Percentiles rank a stretch among this genome's conserved stretches.
Evolutionary conservation across 2,888 invertebrate species (phyloP).

Genomic region (Encarsia formosa): DNA sequence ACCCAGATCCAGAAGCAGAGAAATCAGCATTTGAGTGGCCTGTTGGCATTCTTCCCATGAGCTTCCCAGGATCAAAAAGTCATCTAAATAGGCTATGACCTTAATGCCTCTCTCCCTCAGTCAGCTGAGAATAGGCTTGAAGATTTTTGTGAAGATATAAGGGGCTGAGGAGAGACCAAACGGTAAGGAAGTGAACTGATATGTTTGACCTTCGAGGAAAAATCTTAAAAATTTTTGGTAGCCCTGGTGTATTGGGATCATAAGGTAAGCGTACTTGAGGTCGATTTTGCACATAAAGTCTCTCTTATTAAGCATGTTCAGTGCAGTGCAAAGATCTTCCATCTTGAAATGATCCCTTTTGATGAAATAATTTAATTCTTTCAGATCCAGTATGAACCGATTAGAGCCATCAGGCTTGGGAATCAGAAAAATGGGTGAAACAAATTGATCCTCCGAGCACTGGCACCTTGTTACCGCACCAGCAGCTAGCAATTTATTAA

Average conservation of each 20-base stretch:
- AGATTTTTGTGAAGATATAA: not conserved
- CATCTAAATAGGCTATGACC: too few species aligned
- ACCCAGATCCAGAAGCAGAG: not conserved
- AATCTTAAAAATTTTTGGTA: slow-evolving; percentile 13
- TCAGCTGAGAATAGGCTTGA: not conserved
- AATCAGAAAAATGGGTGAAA: slow-evolving; percentile 20
- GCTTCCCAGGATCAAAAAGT: too few species aligned
- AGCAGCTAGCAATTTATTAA: not conserved
- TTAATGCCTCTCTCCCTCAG: not conserved
- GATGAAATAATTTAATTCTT: slow-evolving; percentile 26
- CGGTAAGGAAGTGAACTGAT: not conserved
- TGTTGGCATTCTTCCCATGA: not conserved
- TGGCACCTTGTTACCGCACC: not conserved
- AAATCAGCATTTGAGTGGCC: not conserved
- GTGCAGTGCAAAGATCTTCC: slow-evolving; percentile 20
- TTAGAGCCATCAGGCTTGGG: slow-evolving; percentile 1
- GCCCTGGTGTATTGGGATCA: slow-evolving; percentile 16
- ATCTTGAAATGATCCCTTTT: slow-evolving; percentile 27
- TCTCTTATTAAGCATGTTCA: slow-evolving; percentile 8
- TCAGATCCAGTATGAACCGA: slow-evolving; percentile 28
- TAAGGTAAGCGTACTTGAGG: slow-evolving; percentile 23
- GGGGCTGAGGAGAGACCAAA: not conserved
- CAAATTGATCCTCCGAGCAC: slow-evolving; percentile 5
- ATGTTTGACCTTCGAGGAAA: not conserved
- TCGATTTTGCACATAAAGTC: slow-evolving; percentile 21